Conservation (phyloP, 2,113 vertebrate species). For the Triplophysa tibetana region DNA sequence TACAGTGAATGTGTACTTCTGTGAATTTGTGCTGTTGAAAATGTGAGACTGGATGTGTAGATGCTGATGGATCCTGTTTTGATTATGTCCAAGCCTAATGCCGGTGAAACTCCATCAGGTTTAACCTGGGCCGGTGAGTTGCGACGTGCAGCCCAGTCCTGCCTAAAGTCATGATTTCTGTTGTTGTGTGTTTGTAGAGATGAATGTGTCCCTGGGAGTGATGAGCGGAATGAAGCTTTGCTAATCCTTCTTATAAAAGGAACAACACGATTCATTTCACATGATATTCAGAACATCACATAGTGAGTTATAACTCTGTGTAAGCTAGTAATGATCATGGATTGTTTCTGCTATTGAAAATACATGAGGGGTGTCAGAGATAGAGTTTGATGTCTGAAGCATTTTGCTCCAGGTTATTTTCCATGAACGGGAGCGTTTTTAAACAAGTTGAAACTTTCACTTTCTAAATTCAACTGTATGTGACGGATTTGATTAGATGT, state of each 20-base stretch:
- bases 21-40: background rate
- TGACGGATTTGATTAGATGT: too few species aligned
- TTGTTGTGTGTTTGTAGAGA: too few species aligned
- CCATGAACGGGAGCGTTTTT: too few species aligned
- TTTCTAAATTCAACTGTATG: too few species aligned
- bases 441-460: too few species aligned
- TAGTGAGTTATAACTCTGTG: background rate
- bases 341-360: constrained; percentile 1
- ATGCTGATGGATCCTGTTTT: background rate
- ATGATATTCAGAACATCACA: too few species aligned
- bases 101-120: constrained; percentile 18
- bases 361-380: background rate
- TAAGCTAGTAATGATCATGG: background rate
- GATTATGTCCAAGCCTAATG: background rate
- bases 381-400: background rate
- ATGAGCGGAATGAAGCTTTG: too few species aligned
- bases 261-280: too few species aligned
- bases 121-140: background rate
- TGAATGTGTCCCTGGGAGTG: too few species aligned
- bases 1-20: background rate
- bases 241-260: too few species aligned
- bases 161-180: too few species aligned
- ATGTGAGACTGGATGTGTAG: background rate
- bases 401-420: too few species aligned
- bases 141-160: background rate